Base-by-base conservation (phyloP, 1,140 invertebrate genomes). In the Paralvinella palmiformis region DNA sequence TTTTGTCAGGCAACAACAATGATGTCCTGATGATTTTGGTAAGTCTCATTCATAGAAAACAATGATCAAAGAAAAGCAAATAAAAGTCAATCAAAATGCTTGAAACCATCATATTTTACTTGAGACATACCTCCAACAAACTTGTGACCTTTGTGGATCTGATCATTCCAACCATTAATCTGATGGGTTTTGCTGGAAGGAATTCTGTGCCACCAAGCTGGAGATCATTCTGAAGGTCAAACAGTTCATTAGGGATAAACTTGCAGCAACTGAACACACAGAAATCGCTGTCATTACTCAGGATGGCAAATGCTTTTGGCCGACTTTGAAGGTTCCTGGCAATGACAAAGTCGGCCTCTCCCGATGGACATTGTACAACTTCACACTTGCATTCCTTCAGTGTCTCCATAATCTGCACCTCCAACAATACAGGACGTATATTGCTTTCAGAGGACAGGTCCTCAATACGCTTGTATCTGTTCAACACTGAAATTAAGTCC, bases 281-380 rank as follows among this genome's bases (percentile, higher is more conserved):
- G 55, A 79, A 79, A 58, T 79, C 77, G 15, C 76, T 73, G 62
- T 79, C 77, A 61, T 76, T 75, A 52, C 73, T 73, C n/a, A 78
- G 58, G 29, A 79, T 65, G 24, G 72, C 73, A 66, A 65, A 76
- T 6, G 75, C 77, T 37, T 73, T 70, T 22, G 67, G 61, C 29
- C 74, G 56, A 7, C 72, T 69, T 0, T 59, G 36, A 32, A 79
- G 61, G 44, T 69, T 67, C 64, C 70, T 71, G 17, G 75, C 76
- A 15, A 79, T 65, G 3, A 71, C 36, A 33, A 59, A 62, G 59
- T 79, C 77, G 2, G 76, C 77, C 59, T 79, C 77, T 6, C 73
- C 76, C 36, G 65, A 61, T 0, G 68, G 53, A 24, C 50, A 44
- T 50, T 73, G 73, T 1, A 72, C 55, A 44, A 78, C 58, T 59